These are phyloP conservation scores for Monopis laevigella DNA, from an alignment of 2,888 invertebrate species.

Conservation along the genomic window DNA sequence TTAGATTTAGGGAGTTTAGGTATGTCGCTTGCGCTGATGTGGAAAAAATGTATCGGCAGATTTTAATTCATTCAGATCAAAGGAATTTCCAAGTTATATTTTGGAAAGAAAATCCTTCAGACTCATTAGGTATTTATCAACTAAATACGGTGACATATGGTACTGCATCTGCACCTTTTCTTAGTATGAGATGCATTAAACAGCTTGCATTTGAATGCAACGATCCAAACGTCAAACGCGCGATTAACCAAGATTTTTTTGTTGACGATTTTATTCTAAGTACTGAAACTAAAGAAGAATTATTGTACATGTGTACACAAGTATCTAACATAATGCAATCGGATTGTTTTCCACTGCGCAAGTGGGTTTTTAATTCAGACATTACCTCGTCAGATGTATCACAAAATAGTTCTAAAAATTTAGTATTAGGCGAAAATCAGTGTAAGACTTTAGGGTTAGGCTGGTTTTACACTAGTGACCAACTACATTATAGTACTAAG, in stretches of 20 bases:
- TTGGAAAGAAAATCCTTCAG: conserved; percentile 23
- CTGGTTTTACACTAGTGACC: conserved; percentile 16
- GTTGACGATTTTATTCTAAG: conserved; percentile 24
- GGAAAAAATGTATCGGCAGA: conserved; percentile 28
- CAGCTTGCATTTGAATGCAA: conserved; percentile 26
- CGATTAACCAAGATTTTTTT: conserved; percentile 21
- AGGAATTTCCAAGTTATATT: conserved; percentile 26
- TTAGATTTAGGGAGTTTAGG: conserved; percentile 22
- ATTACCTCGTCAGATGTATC: neutral
- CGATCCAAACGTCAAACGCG: conserved; percentile 19
- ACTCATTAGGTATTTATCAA: conserved; percentile 21
- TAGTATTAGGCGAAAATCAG: conserved; percentile 17
- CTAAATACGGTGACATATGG: conserved; percentile 26
- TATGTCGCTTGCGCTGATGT: conserved; percentile 25
- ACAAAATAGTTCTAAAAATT: conserved; percentile 3
- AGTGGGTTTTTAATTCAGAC: conserved; percentile 20
- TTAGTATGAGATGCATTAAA: conserved; percentile 24
- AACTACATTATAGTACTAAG: conserved; percentile 21
- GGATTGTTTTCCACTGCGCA: conserved; percentile 20
- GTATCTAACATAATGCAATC: conserved; percentile 15
- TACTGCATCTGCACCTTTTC: conserved; percentile 26
- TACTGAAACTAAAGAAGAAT: conserved; percentile 12
- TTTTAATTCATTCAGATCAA: conserved; percentile 22
- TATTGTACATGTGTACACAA: conserved; percentile 1
- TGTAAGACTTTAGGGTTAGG: conserved; percentile 20